These are phyloP conservation scores for Spongilla lacustris DNA, from an alignment of 37 sponge, comb jelly and placozoan species.

Conservation along the genomic window DNA sequence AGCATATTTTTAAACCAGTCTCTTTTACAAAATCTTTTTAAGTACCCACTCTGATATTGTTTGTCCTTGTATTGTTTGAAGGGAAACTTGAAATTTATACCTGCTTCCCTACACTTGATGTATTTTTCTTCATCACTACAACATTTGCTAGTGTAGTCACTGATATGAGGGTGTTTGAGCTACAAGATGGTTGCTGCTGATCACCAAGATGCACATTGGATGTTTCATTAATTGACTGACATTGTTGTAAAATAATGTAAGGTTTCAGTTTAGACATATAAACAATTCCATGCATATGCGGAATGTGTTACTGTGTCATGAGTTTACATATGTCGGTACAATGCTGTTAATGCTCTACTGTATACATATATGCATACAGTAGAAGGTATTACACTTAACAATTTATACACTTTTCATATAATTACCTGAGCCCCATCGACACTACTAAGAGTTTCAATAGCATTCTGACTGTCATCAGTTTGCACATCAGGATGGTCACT, in stretches of 20 bases:
- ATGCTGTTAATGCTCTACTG: neutral
- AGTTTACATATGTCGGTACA: neutral
- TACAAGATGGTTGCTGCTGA: neutral
- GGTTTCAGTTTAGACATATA: neutral
- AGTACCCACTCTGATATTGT: neutral
- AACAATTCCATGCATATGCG: neutral
- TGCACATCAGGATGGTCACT: neutral
- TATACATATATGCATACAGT: too few relatives aligned
- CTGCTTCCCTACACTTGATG: too few relatives aligned
- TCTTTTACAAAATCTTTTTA: conserved; percentile 1
- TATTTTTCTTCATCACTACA: too few relatives aligned
- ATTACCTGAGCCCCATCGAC: too few relatives aligned
- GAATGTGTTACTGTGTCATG: conserved; percentile 1
- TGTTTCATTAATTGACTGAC: neutral
- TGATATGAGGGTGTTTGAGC: too few relatives aligned
- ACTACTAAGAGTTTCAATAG: neutral
- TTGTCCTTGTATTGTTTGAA: conserved; percentile 1
- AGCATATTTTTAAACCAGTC: neutral
- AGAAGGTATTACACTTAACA: too few relatives aligned
- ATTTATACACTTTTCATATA: too few relatives aligned
- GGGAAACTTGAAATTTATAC: neutral
- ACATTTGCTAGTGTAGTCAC: too few relatives aligned
- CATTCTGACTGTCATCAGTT: neutral
- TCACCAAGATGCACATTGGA: neutral
- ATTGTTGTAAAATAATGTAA: neutral